A percentile compares a stretch with the other conserved stretches of the same genome.
These are phyloP conservation scores for Trachurus trachurus DNA, from an alignment of 2,797 vertebrate species.

Conservation along the genomic window DNA sequence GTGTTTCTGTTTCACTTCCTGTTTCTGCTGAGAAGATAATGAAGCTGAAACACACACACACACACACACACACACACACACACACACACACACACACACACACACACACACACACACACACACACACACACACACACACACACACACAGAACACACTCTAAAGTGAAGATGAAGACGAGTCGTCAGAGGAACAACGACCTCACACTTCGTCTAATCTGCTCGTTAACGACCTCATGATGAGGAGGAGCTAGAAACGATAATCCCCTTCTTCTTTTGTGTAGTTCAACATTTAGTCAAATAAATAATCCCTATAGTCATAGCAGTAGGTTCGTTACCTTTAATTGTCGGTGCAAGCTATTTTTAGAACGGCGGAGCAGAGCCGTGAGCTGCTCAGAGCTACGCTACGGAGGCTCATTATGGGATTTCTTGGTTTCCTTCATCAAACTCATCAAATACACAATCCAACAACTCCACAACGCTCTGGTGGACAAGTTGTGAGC, in stretches of 20 bases:
- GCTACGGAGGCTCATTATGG: too few species aligned
- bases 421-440: too few species aligned
- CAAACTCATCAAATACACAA: too few species aligned
- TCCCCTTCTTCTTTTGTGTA: too few species aligned
- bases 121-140: background rate
- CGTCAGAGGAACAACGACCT: constrained; percentile 40
- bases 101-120: background rate
- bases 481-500: too few species aligned
- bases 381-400: too few species aligned
- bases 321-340: too few species aligned
- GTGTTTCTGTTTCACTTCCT: background rate
- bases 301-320: too few species aligned
- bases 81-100: background rate
- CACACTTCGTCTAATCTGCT: constrained; percentile 65
- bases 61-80: background rate
- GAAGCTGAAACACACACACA: constrained; percentile 6
- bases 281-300: too few species aligned
- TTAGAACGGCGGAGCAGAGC: too few species aligned
- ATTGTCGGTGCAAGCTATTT: too few species aligned
- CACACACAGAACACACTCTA: background rate
- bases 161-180: background rate
- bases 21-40: background rate
- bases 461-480: too few species aligned
- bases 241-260: constrained; percentile 34
- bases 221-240: constrained; percentile 63